Evolutionary conservation across 2,888 invertebrate species (phyloP), one percentile per base, ranked within the genome.

Genomic region (Stegophylla sp.): DNA sequence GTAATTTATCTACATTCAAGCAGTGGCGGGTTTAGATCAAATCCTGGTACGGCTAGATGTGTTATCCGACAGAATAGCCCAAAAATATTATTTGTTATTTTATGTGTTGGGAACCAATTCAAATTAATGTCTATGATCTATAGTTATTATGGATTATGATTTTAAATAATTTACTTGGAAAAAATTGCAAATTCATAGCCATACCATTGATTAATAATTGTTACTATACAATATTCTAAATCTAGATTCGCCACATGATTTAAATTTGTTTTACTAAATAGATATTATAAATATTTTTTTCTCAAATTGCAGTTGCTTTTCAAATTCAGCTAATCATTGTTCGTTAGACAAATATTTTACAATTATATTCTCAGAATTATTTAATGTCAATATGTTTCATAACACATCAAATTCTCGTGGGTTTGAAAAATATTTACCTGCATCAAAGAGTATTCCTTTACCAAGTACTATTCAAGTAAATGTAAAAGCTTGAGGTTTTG

Each of bases 331-430:
- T 48, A 69, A 79, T 51, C 67, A 61, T 41, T 61, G 28, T 48
- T 71, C 17, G 12, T 71, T 79, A 34, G 79, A 79, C 51, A 79
- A 69, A 61, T 79, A 79, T 23, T 79, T 79, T 41, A 69, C 79
- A 79, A 71, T 79, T 61, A 69, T 79, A 34, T 79, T 79, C 48
- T 79, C 79, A 23, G 69, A 79, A 17, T 20, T 79, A 12, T 61
- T 71, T 45, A 23, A 69, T 48, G 34, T 69, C 12, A 79, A 79
- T 61, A 79, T 79, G 67, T 79, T 69, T 79, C 79, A 79, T 20
- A 61, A 79, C 34, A 71, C 61, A 59, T 59, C 48, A 23, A 51
- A 71, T 34, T 15, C 15, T 1, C 43, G 61, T 4, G 34, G 48
- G 10, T 34, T 79, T 34, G 69, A 79, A 71, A 67, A 79, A 61